Conservation (phyloP, 2,888 invertebrate species). For the Lagria hirta region DNA sequence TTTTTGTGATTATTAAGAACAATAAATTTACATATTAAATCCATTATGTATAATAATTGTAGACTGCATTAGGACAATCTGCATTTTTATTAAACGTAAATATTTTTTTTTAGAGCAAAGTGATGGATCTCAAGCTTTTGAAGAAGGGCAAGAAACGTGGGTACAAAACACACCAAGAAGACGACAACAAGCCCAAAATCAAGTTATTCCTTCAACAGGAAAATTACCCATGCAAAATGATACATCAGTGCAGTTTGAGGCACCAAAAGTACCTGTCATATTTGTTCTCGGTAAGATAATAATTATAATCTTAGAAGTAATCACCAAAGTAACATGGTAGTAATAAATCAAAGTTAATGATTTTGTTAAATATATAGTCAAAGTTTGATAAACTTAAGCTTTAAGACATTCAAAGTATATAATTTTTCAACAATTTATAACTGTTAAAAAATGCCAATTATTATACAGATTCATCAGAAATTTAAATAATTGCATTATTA, state of each 20-base stretch:
- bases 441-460: too few relatives aligned
- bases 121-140: constrained; percentile 70
- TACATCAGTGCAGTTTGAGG: constrained; percentile 80
- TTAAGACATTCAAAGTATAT: too few relatives aligned
- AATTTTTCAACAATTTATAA: too few relatives aligned
- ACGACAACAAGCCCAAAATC: constrained; percentile 34
- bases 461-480: too few relatives aligned
- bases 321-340: too few relatives aligned
- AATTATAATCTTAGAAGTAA: background rate
- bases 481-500: too few relatives aligned
- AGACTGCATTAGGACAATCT: background rate
- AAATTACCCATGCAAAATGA: constrained; percentile 78
- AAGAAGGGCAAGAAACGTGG: constrained; percentile 57
- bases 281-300: constrained; percentile 77
- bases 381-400: too few relatives aligned
- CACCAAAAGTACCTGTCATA: constrained; percentile 84
- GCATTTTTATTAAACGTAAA: too few relatives aligned
- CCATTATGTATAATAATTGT: constrained; percentile 1
- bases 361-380: too few relatives aligned
- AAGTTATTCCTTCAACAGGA: constrained; percentile 67
- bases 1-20: background rate
- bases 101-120: constrained; percentile 68
- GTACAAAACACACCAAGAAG: constrained; percentile 55
- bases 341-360: too few relatives aligned
- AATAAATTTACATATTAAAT: background rate